Evolutionary conservation across 2,888 invertebrate genomes (phyloP), one percentile per base, ranked within the genome.

Genomic region (Ennomos quercinarius): DNA sequence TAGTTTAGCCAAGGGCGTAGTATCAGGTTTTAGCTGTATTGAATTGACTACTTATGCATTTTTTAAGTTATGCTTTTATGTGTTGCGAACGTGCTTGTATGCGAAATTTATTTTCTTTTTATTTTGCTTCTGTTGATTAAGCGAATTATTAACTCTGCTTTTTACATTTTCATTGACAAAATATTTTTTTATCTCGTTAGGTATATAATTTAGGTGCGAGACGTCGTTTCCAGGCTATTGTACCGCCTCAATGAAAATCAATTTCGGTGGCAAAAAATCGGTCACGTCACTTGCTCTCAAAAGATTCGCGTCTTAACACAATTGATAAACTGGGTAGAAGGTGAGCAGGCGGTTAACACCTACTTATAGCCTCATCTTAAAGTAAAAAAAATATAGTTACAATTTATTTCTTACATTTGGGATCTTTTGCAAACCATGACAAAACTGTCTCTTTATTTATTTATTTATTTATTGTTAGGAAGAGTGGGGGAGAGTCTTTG

Each of bases 81-180:
- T 37, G 36, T 52, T 45, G 53, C 53, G 53, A 53, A 53, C 40
- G 45, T 34, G 38, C 12, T 51, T 43, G 37, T 0, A 9, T 40
- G 53, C 53, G 45, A 53, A 27, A 40, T 43, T 52, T 38, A 10
- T 45, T 53, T 39, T 34, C 6, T 13, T 6, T 34, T 53, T 10
- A 8, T 44, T 37, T 27, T 12, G 11, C 38, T 34, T 5, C 3
- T 17, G 27, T 13, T 11, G 49, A 40, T 2, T 40, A 11, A 8
- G 49, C 49, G 49, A 49, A 49, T 40, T 8, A 13, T 9, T 45
- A 17, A 27, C 27, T 27, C 27, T 1, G 27, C 27, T 27, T 27
- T 27, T 4, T 27, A n/a, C 27, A 27, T 27, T 27, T 27, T 4
- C 3, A 27, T 42, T n/a, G n/a, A n/a, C n/a, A n/a, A 43, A 34